Conservation (phyloP, 2,888 invertebrate species). For the Mallateleia sp. region DNA sequence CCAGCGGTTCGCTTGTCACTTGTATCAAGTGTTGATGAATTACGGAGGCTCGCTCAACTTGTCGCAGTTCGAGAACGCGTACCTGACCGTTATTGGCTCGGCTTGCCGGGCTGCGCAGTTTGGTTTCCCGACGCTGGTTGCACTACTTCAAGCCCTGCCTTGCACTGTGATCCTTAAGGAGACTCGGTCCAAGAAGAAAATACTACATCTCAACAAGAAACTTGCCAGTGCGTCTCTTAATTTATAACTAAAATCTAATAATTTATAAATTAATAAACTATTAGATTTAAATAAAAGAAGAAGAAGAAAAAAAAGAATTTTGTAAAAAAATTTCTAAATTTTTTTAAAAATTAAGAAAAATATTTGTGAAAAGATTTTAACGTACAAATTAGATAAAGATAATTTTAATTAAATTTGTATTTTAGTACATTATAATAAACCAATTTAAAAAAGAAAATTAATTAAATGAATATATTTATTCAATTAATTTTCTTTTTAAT, state of each 20-base stretch:
- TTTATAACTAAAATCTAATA: too few species aligned
- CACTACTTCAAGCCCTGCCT: slow-evolving; percentile 90
- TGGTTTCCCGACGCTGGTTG: slow-evolving; percentile 90
- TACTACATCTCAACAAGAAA: slow-evolving; percentile 90
- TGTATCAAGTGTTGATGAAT: slow-evolving; percentile 90
- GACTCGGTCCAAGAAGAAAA: slow-evolving; percentile 88
- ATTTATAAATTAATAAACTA: not conserved
- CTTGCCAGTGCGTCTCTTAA: slow-evolving; percentile 88
- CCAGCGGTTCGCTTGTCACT: slow-evolving; percentile 91
- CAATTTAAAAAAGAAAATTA: too few species aligned
- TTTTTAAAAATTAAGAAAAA: too few species aligned
- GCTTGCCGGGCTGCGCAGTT: slow-evolving; percentile 90
- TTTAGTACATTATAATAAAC: too few species aligned
- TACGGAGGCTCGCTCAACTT: slow-evolving; percentile 90
- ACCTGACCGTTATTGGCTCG: slow-evolving; percentile 89
- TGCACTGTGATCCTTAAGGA: slow-evolving; percentile 90
- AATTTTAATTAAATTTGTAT: too few species aligned
- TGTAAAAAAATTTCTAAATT: too few species aligned
- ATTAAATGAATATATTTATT: too few species aligned
- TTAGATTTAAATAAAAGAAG: not conserved
- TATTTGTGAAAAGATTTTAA: too few species aligned
- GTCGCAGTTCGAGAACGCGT: slow-evolving; percentile 89
- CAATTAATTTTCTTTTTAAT: too few species aligned
- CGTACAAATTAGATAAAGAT: too few species aligned
- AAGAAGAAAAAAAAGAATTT: too few species aligned